Conservation (phyloP, 1,140 invertebrate genomes). For the Drosophila sulfurigaster region DNA sequence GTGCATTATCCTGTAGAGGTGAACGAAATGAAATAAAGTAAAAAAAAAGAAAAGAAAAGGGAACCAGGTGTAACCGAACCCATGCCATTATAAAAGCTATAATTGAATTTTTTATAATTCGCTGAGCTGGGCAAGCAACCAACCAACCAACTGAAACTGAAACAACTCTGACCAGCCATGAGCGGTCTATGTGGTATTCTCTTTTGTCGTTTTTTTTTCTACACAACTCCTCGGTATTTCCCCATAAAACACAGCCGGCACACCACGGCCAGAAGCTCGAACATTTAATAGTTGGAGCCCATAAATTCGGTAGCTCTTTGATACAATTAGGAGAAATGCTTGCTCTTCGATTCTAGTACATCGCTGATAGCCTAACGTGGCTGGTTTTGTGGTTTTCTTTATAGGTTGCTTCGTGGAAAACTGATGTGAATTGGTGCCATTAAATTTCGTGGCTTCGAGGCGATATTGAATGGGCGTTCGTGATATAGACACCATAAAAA, state of each 20-base stretch:
- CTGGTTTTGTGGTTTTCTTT: slow-evolving; percentile 45
- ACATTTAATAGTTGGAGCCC: slow-evolving; percentile 49
- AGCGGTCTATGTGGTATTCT: slow-evolving; percentile 19
- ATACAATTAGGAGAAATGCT: slow-evolving; percentile 69
- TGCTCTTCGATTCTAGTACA: slow-evolving; percentile 60
- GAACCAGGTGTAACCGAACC: slow-evolving; percentile 47
- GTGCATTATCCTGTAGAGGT: slow-evolving; percentile 36
- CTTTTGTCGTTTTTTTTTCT: slow-evolving; percentile 8
- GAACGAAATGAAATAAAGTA: slow-evolving; percentile 21
- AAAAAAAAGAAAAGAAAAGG: slow-evolving; percentile 6
- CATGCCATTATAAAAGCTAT: slow-evolving; percentile 67
- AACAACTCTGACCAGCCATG: slow-evolving; percentile 22
- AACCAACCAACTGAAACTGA: slow-evolving; percentile 18
- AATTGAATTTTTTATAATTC: slow-evolving; percentile 80
- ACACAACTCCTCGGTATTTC: neutral
- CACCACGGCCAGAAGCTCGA: slow-evolving; percentile 28
- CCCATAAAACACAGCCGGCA: slow-evolving; percentile 60
- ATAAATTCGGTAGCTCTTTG: slow-evolving; percentile 70
- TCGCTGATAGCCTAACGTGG: slow-evolving; percentile 56
- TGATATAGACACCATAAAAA: neutral
- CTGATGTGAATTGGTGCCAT: slow-evolving; percentile 54
- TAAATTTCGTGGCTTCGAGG: slow-evolving; percentile 22
- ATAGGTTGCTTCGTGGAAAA: slow-evolving; percentile 47
- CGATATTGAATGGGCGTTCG: slow-evolving; percentile 12
- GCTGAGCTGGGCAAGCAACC: slow-evolving; percentile 48